Conservation (phyloP, 2,888 invertebrate genomes). For the Epinotia bilunana region DNA sequence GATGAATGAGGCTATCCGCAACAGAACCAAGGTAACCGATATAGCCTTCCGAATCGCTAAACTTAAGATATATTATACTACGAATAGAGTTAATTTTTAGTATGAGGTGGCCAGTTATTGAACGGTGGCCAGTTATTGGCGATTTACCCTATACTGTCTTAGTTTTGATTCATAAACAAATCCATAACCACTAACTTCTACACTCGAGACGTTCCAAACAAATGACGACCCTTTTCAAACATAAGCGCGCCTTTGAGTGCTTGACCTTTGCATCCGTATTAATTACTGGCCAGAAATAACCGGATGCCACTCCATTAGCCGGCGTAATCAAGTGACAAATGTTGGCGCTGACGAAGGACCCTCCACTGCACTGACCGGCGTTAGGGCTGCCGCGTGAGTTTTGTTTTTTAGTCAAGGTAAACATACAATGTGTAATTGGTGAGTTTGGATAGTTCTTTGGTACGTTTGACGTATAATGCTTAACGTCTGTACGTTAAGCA, state of each 20-base stretch:
- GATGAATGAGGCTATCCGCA: no score
- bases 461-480: neutral
- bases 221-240: constrained; percentile 33
- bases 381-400: constrained; percentile 53
- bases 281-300: constrained; percentile 69
- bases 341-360: constrained; percentile 61
- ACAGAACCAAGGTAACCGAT: no score
- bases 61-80: no score
- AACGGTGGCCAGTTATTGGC: no score
- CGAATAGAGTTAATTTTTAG: no score
- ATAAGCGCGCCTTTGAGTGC: constrained; percentile 39
- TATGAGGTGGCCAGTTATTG: no score
- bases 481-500: no score
- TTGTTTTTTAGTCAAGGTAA: neutral
- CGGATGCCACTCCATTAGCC: constrained; percentile 58
- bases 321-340: constrained; percentile 75
- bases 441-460: neutral
- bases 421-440: no score
- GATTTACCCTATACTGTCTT: neutral
- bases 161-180: neutral
- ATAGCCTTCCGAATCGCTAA: no score
- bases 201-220: constrained; percentile 24
- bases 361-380: constrained; percentile 54
- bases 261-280: constrained; percentile 64
- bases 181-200: neutral